Conservation (phyloP, 2,113 vertebrate species). For the Perca flavescens region DNA sequence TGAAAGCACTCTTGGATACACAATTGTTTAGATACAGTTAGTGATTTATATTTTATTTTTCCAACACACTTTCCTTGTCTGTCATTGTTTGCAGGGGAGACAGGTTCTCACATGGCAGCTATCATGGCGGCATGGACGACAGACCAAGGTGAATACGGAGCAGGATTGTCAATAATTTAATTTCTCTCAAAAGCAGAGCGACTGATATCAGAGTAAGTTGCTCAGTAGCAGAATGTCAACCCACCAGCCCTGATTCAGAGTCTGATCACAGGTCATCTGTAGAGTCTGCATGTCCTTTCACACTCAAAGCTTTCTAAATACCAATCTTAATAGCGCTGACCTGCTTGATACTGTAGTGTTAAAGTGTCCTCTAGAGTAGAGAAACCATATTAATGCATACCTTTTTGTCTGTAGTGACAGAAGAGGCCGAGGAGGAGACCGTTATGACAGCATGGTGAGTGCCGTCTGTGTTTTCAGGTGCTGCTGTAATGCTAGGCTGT, state of each 20-base stretch:
- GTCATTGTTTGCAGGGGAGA: slow-evolving; percentile 78
- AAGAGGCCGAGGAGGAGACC: slow-evolving; percentile 92
- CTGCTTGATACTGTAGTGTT: not conserved
- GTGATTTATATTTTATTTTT: not conserved
- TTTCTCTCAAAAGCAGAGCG: slow-evolving; percentile 6
- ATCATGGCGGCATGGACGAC: slow-evolving; percentile 83
- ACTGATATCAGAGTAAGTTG: not conserved
- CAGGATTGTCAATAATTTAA: not conserved
- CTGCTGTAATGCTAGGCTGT: not conserved
- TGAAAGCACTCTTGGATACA: not conserved
- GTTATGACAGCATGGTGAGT: slow-evolving; percentile 96
- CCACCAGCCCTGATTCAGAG: slow-evolving; percentile 37
- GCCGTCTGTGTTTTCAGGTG: slow-evolving; percentile 8
- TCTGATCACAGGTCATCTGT: slow-evolving; percentile 38
- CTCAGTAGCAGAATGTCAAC: slow-evolving; percentile 24
- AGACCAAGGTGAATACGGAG: slow-evolving; percentile 78
- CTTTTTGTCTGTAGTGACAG: slow-evolving; percentile 84
- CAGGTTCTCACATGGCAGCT: slow-evolving; percentile 83
- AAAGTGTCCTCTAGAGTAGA: not conserved
- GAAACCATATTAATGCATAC: slow-evolving; percentile 23
- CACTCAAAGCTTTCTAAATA: slow-evolving; percentile 16
- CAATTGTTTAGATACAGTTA: not conserved
- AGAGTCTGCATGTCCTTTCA: slow-evolving; percentile 23
- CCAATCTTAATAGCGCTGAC: not conserved
- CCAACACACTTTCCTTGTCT: not conserved